Evolutionary conservation across 2,797 vertebrate species (phyloP).

Genomic region (Hipposideros larvatus): DNA sequence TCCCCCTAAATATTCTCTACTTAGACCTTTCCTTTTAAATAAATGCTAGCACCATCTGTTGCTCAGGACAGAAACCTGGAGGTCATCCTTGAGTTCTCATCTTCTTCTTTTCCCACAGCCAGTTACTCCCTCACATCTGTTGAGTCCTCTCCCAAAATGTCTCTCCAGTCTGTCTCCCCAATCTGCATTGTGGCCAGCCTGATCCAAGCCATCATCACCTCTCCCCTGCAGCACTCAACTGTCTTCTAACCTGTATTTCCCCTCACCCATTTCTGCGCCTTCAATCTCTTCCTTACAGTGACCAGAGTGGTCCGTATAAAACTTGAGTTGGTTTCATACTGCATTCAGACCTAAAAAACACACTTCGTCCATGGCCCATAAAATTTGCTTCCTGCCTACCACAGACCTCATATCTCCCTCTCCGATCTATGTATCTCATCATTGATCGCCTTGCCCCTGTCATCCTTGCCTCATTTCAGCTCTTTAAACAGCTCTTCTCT

Average conservation of each 20-base stretch:
- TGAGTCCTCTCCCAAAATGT: not conserved
- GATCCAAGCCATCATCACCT: not conserved
- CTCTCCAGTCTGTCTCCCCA: not conserved
- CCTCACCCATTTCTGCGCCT: not conserved
- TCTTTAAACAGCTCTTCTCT: not conserved
- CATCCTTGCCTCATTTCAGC: not conserved
- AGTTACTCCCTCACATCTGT: not conserved
- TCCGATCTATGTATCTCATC: not conserved
- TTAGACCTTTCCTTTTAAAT: not conserved
- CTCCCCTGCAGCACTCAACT: not conserved
- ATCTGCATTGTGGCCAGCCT: not conserved
- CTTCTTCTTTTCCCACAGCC: not conserved
- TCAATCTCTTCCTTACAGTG: not conserved
- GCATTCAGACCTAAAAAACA: not conserved
- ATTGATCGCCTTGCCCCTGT: not conserved
- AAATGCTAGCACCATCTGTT: not conserved
- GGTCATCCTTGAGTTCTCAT: not conserved
- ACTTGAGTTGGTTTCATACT: not conserved
- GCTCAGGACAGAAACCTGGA: conserved; percentile 42
- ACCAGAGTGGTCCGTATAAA: not conserved
- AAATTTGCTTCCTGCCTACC: not conserved
- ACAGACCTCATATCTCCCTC: not conserved
- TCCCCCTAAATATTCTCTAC: not conserved
- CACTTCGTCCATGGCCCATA: not conserved
- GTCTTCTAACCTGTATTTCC: not conserved